phyloP scores from a whole-genome alignment of 2,888 invertebrate species.

The Tiliacea citrago region DNA sequence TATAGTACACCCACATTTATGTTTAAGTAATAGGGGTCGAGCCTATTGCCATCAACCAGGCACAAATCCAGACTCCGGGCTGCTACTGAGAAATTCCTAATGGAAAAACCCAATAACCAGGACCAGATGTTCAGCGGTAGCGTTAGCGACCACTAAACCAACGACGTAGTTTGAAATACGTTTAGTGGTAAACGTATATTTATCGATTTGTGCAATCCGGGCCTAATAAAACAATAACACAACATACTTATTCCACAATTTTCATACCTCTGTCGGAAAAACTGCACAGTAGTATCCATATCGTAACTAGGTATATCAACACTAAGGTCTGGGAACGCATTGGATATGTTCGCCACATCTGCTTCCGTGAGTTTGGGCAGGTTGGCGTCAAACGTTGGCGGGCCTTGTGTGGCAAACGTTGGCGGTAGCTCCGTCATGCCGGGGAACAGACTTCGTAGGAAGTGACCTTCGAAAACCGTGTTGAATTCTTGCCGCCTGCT shows the following conservation, averaged over 20 bases:
- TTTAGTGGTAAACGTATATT: too few relatives aligned
- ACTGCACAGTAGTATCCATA: slow-evolving; percentile 93
- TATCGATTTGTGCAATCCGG: too few relatives aligned
- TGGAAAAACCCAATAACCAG: too few relatives aligned
- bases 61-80: too few relatives aligned
- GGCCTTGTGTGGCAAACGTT: slow-evolving; percentile 95
- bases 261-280: slow-evolving; percentile 91
- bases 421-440: slow-evolving; percentile 97
- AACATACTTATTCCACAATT: neutral
- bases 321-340: slow-evolving; percentile 92
- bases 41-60: too few relatives aligned
- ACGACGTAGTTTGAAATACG: too few relatives aligned
- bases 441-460: slow-evolving; percentile 96
- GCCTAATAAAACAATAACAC: too few relatives aligned
- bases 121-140: too few relatives aligned
- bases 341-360: slow-evolving; percentile 92
- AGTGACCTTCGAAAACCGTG: slow-evolving; percentile 95
- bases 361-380: slow-evolving; percentile 92
- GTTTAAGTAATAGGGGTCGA: too few relatives aligned
- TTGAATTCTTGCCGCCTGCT: slow-evolving; percentile 95
- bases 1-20: too few relatives aligned
- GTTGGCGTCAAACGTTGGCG: slow-evolving; percentile 93
- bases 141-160: too few relatives aligned
- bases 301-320: slow-evolving; percentile 92
- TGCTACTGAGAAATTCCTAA: too few relatives aligned